A percentile compares a stretch with the other conserved stretches of the same genome.
Conservation (phyloP, 2,113 vertebrate species). For the Dipodomys stephensi region DNA sequence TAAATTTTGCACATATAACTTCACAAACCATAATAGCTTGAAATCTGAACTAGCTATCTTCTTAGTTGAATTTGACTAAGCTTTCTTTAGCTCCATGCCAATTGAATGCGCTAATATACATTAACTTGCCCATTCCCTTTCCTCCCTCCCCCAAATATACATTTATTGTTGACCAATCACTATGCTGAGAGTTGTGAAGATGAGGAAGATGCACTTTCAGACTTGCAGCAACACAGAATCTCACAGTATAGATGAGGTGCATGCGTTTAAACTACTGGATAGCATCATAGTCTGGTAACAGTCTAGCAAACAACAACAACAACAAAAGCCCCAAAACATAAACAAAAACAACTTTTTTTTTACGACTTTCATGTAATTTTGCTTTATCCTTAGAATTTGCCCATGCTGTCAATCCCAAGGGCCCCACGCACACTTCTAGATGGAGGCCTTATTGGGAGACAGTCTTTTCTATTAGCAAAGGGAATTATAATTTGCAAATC, state of each 20-base stretch:
- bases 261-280: not conserved
- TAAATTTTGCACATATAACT: not conserved
- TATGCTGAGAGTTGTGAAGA: not conserved
- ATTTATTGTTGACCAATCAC: not conserved
- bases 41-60: constrained; percentile 26
- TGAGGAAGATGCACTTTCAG: not conserved
- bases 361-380: not conserved
- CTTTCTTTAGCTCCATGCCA: constrained; percentile 43
- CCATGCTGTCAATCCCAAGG: not conserved
- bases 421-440: constrained; percentile 13
- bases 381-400: not conserved
- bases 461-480: constrained; percentile 65
- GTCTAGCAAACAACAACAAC: not conserved
- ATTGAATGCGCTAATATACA: constrained; percentile 23
- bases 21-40: not conserved
- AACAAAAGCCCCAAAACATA: not conserved
- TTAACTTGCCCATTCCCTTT: not conserved
- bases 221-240: not conserved
- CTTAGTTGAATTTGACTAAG: constrained; percentile 30
- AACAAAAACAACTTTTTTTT: not conserved
- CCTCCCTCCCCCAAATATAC: not conserved
- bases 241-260: not conserved
- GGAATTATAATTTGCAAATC: constrained; percentile 59
- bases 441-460: constrained; percentile 54
- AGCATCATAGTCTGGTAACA: not conserved